A percentile compares a stretch with the other conserved stretches of the same genome.
Conservation (phyloP, 2,113 vertebrate species). For the Epinephelus cyanopodus region DNA sequence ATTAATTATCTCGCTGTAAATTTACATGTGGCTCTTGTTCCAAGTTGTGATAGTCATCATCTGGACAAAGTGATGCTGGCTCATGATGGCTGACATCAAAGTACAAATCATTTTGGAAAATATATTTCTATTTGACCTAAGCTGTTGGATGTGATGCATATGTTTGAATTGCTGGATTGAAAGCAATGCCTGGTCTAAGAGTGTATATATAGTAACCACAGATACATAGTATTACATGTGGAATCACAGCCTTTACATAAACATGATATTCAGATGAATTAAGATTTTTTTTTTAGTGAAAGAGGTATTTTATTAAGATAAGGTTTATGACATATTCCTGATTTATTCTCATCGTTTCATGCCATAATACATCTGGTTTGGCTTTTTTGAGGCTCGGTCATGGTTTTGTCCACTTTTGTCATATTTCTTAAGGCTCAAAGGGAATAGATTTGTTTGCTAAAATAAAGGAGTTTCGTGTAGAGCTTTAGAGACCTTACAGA, state of each 20-base stretch:
- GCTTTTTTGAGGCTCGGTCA: slow-evolving; percentile 1
- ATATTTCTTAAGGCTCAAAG: slow-evolving; percentile 50
- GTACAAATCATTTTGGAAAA: neutral
- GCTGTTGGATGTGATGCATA: slow-evolving; percentile 25
- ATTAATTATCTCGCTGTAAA: slow-evolving; percentile 60
- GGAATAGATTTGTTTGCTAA: slow-evolving; percentile 49
- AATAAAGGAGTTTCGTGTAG: slow-evolving; percentile 16
- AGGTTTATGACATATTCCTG: slow-evolving; percentile 32
- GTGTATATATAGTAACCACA: slow-evolving; percentile 28
- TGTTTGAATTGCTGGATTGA: slow-evolving; percentile 18
- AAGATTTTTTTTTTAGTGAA: slow-evolving; percentile 38
- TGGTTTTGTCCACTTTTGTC: slow-evolving; percentile 9
- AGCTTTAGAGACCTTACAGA: neutral
- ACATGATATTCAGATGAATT: slow-evolving; percentile 8
- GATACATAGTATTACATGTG: slow-evolving; percentile 16
- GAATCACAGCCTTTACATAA: slow-evolving; percentile 49
- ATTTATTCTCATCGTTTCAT: slow-evolving; percentile 40
- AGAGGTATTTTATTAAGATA: slow-evolving; percentile 46
- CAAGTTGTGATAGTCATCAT: slow-evolving; percentile 41
- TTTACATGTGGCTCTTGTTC: slow-evolving; percentile 60
- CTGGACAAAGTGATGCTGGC: slow-evolving; percentile 27
- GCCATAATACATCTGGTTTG: slow-evolving; percentile 17
- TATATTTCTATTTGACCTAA: slow-evolving; percentile 5
- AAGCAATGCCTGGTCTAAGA: slow-evolving; percentile 22
- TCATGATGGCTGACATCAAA: slow-evolving; percentile 32